phyloP scores from a whole-genome alignment of 2,113 vertebrate genomes.

The Laticauda colubrina region DNA sequence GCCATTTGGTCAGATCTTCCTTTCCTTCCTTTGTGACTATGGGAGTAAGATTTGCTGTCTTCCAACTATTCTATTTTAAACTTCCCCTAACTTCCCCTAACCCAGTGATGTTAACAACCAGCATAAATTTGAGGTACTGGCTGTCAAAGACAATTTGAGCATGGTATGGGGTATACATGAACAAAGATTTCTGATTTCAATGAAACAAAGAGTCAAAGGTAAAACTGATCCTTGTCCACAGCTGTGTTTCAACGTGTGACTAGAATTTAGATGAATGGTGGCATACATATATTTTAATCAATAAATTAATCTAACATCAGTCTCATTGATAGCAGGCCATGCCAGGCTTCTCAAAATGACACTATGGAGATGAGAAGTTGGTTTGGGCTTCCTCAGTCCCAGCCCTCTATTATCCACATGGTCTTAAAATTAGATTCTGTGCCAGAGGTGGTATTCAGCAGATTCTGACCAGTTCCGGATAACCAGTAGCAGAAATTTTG shows the following conservation, averaged over 20 bases:
- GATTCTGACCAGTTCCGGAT: no score
- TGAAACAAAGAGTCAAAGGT: neutral
- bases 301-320: neutral
- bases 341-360: neutral
- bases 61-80: neutral
- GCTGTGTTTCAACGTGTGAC: neutral
- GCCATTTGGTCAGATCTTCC: neutral
- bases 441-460: no score
- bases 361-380: neutral
- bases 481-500: no score
- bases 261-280: neutral
- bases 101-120: neutral
- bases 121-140: no score
- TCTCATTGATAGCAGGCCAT: neutral
- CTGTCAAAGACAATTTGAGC: no score
- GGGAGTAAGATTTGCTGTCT: neutral
- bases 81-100: neutral
- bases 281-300: neutral
- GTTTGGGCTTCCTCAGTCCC: neutral
- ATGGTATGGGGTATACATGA: no score
- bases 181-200: neutral
- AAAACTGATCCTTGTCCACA: neutral
- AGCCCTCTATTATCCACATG: neutral
- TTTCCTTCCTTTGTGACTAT: neutral
- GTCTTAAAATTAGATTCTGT: neutral